phyloP scores from a whole-genome alignment of 2,797 vertebrate genomes.

The Chrosomus eos region DNA sequence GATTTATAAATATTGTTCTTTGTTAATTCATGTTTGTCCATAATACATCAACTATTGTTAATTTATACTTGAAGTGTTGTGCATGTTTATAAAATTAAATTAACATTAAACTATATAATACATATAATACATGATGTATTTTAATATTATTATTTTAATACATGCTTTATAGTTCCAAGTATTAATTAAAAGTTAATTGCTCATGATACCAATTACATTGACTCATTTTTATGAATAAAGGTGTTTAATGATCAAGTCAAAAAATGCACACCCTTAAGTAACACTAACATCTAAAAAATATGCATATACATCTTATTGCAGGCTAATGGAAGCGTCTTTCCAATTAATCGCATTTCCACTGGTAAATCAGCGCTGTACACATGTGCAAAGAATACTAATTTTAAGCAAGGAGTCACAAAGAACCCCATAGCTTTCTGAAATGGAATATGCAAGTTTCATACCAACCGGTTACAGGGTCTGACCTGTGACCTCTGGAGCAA shows the following conservation, averaged over 20 bases:
- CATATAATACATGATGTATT: too few relatives aligned
- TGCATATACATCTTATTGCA: neutral
- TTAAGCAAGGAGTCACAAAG: neutral
- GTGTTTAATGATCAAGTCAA: too few relatives aligned
- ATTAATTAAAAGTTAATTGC: neutral
- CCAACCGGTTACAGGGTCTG: conserved; percentile 27
- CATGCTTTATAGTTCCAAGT: neutral
- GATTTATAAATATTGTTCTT: neutral
- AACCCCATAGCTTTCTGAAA: conserved; percentile 21
- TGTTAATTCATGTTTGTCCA: neutral
- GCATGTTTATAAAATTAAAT: neutral
- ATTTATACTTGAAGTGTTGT: neutral
- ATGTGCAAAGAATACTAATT: conserved; percentile 16
- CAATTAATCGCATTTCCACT: neutral
- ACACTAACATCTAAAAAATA: neutral
- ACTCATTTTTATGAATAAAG: too few relatives aligned
- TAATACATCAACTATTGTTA: neutral
- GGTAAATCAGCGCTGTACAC: neutral
- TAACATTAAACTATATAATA: neutral
- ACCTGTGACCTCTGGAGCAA: conserved; percentile 45
- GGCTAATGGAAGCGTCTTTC: neutral
- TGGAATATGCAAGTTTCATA: conserved; percentile 33
- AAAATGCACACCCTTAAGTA: neutral
- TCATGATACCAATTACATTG: too few relatives aligned
- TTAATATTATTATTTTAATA: neutral